These are phyloP conservation scores for Montipora efflorescens DNA, from an alignment of 64 coral and sea anemone genomes.

Conservation along the genomic window DNA sequence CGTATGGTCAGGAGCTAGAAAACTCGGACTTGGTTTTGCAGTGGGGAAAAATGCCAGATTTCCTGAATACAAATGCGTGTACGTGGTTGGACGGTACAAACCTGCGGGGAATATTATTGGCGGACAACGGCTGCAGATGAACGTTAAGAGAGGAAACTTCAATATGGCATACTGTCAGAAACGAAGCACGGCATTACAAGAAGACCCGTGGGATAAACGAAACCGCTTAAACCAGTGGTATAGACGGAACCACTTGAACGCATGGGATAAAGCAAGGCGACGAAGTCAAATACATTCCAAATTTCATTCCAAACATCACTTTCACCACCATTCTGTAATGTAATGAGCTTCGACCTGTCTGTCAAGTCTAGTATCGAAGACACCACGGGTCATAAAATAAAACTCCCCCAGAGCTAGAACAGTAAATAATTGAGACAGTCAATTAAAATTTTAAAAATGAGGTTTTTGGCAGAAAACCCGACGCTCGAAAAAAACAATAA, in stretches of 20 bases:
- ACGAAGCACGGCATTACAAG: not conserved
- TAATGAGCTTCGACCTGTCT: not conserved
- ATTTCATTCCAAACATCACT: not conserved
- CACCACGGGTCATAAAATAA: too few species aligned
- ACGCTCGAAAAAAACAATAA: too few species aligned
- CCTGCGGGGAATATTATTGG: conserved; percentile 80
- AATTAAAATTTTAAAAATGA: too few species aligned
- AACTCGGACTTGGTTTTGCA: conserved; percentile 87
- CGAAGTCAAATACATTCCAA: not conserved
- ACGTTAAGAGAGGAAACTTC: conserved; percentile 82
- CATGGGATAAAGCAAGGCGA: not conserved
- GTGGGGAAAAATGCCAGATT: conserved; percentile 44
- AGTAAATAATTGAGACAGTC: too few species aligned
- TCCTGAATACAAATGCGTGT: conserved; percentile 78
- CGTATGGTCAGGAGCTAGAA: conserved; percentile 85
- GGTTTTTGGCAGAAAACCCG: too few species aligned
- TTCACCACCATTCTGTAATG: not conserved
- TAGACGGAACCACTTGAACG: not conserved
- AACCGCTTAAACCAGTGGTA: not conserved
- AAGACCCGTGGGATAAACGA: conserved; percentile 7
- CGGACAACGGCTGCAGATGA: conserved; percentile 22
- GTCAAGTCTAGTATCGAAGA: too few species aligned
- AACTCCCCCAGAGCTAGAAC: too few species aligned
- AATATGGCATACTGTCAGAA: conserved; percentile 68
- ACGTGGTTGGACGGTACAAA: conserved; percentile 92